phyloP scores from a whole-genome alignment of 2,797 vertebrate species.

The Crenichthys baileyi region DNA sequence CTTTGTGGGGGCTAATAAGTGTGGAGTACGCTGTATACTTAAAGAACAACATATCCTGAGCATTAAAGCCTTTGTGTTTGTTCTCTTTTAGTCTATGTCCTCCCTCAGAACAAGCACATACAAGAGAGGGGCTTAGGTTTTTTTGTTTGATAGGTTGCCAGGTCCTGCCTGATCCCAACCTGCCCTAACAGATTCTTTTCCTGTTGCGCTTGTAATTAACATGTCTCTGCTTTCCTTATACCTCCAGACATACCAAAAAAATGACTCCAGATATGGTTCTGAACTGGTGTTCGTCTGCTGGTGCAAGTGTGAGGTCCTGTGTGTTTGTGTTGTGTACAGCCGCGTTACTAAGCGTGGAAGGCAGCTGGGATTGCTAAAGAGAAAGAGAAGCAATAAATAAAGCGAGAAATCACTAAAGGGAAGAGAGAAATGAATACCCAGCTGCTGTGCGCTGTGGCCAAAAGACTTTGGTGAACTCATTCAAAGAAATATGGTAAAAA shows the following conservation, averaged over 20 bases:
- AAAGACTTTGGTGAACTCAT: constrained; percentile 32
- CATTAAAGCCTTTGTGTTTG: constrained; percentile 21
- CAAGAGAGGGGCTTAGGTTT: constrained; percentile 34
- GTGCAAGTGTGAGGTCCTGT: constrained; percentile 40
- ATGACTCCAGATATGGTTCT: constrained; percentile 55
- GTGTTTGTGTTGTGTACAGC: constrained; percentile 43
- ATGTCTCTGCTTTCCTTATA: constrained; percentile 46
- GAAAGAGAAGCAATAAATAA: constrained; percentile 40
- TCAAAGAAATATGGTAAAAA: constrained; percentile 23
- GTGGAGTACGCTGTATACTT: neutral
- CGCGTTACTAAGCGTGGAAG: constrained; percentile 64
- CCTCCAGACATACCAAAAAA: constrained; percentile 67
- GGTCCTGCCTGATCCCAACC: constrained; percentile 50
- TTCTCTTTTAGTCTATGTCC: constrained; percentile 26
- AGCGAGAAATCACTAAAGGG: constrained; percentile 55
- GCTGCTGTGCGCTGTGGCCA: constrained; percentile 63
- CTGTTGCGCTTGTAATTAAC: constrained; percentile 67
- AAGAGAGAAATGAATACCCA: constrained; percentile 68
- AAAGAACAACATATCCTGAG: neutral
- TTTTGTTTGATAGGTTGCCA: constrained; percentile 57
- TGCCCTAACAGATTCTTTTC: constrained; percentile 70
- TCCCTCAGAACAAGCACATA: constrained; percentile 38
- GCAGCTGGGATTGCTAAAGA: constrained; percentile 54
- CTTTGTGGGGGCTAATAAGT: neutral
- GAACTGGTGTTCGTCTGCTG: constrained; percentile 1